Base-by-base conservation (phyloP, 2,113 vertebrate genomes). In the Tyto alba region DNA sequence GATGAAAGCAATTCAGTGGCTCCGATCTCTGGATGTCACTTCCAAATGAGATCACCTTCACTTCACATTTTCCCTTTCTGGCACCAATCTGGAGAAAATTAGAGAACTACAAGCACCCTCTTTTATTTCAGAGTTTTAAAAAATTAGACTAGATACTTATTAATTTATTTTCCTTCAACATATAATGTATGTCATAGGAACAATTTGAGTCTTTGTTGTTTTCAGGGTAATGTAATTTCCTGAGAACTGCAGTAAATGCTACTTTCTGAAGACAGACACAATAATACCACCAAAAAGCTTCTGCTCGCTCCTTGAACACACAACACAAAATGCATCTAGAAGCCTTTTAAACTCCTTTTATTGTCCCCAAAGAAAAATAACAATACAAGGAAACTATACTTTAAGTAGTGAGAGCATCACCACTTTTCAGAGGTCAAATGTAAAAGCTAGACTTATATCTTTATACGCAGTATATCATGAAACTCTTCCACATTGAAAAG, bases 11-110 rank as follows among this genome's bases (percentile, higher is more conserved):
- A 48, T 81, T 94, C 87, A 30, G 32, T 82, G 68, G 11, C 52
- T 96, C 82, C 95, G 92, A 97, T 96, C 93, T 96, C 64, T 43
- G 53, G 8, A 91, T 94, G 47, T 41, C 38, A 43, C 73, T 96
- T 95, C 38, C 86, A 93, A 95, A 93, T 25, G 32, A 91, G 72
- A 87, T 71, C 79, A 89, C 89, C 80, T 90, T 95, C 63, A 68
- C 22, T 68, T 32, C 27, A 77, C 57, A n/a, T 88, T 96, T 90
- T 87, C 38, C n/a, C 93, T 91, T 89, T 57, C 90, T 74, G 43
- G 17, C 20, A 88, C 34, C 4, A 8, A 20, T 43, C 57, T 84
- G 52, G 26, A 53, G 40, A 75, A 85, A 90, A 47, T 56, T 69
- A 80, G 52, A 68, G 32, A 85, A 45, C 38, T 86, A 73, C 22